Percentiles rank a stretch among this genome's conserved stretches.
phyloP scores from a whole-genome alignment of 2,888 invertebrate genomes.

The Chymomyza procnemis region DNA sequence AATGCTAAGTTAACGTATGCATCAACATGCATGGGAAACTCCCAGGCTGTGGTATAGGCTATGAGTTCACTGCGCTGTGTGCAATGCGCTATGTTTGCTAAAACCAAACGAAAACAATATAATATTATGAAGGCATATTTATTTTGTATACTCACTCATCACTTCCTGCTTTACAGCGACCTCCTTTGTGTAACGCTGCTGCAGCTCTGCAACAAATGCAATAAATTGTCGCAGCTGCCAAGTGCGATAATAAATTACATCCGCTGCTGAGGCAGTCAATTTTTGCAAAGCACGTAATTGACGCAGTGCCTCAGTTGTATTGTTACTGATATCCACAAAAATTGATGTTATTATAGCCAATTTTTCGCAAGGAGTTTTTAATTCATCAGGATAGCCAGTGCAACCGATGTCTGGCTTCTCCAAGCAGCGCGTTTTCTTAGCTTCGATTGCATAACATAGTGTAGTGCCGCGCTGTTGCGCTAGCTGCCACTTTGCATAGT shows the following conservation, averaged over 20 bases:
- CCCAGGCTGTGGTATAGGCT: conserved; percentile 67
- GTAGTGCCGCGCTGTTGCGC: conserved; percentile 74
- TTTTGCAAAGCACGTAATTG: conserved; percentile 67
- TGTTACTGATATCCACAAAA: conserved; percentile 68
- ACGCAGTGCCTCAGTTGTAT: conserved; percentile 53
- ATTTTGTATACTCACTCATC: conserved; percentile 54
- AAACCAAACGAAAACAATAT: background rate
- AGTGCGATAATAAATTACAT: conserved; percentile 67
- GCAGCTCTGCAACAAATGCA: conserved; percentile 56
- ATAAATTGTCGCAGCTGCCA: conserved; percentile 73
- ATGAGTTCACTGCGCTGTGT: conserved; percentile 59
- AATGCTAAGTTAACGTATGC: conserved; percentile 63
- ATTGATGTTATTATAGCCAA: conserved; percentile 68
- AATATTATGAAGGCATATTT: background rate
- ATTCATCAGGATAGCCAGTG: conserved; percentile 60
- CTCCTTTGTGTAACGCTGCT: conserved; percentile 64
- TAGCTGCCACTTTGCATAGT: conserved; percentile 74
- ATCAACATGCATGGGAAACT: conserved; percentile 72
- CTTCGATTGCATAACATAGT: conserved; percentile 73
- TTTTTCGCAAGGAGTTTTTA: conserved; percentile 68
- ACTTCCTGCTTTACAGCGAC: conserved; percentile 65
- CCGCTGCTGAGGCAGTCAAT: conserved; percentile 48
- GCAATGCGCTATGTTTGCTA: conserved; percentile 74
- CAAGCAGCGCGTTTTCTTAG: conserved; percentile 67
- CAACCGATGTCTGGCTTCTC: conserved; percentile 35